These are phyloP conservation scores for Vulpes lagopus DNA, from an alignment of 2,113 vertebrate genomes.

Conservation along the genomic window DNA sequence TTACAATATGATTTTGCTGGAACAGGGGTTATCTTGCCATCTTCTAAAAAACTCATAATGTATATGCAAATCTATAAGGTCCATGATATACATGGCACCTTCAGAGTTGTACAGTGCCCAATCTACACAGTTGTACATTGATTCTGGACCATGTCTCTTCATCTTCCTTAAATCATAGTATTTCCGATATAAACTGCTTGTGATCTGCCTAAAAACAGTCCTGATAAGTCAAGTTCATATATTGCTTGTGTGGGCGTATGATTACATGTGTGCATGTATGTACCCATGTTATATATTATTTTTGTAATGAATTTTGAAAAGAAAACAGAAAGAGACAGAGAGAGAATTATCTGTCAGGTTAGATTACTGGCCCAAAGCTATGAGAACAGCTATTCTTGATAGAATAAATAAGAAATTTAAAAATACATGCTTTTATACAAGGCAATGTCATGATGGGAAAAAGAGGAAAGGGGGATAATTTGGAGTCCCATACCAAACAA, in stretches of 20 bases:
- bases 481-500: not conserved
- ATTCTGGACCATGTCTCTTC: not conserved
- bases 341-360: not conserved
- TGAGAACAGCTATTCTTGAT: conserved; percentile 12
- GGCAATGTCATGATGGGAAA: not conserved
- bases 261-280: not conserved
- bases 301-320: conserved; percentile 6
- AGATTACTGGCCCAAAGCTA: not conserved
- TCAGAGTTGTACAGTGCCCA: not conserved
- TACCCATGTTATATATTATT: not conserved
- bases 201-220: not conserved
- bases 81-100: not conserved
- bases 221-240: conserved; percentile 33
- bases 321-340: not conserved
- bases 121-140: not conserved
- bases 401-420: conserved; percentile 14
- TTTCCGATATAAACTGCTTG: conserved; percentile 4
- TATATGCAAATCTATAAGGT: not conserved
- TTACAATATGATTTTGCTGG: not conserved
- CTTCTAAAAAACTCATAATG: conserved; percentile 2
- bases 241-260: not conserved
- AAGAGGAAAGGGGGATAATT: not conserved
- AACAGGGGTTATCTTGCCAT: not conserved
- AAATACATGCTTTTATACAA: not conserved
- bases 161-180: not conserved